These are phyloP conservation scores for Pantherophis vulpinus DNA, from an alignment of 2,797 vertebrate genomes.

Conservation along the genomic window DNA sequence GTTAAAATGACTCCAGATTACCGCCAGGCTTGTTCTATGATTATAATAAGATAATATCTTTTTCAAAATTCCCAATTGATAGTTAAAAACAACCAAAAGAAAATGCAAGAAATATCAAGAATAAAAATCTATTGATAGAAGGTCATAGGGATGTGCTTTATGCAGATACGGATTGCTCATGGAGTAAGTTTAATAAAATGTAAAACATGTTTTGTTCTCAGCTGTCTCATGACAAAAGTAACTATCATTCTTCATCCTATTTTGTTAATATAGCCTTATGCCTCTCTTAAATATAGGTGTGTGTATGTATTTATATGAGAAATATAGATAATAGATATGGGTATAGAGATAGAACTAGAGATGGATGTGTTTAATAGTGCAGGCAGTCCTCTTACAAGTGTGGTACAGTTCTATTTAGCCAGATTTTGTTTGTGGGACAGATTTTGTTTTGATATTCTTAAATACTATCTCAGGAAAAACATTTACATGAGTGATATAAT, in stretches of 20 bases:
- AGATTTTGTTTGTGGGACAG: neutral
- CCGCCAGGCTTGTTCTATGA: neutral
- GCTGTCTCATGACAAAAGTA: slow-evolving; percentile 32
- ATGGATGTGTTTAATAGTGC: neutral
- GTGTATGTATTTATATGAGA: neutral
- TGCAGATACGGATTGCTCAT: neutral
- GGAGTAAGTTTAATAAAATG: slow-evolving; percentile 37
- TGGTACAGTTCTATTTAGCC: neutral
- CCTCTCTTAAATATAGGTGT: neutral
- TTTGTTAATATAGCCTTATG: neutral
- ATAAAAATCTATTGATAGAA: neutral
- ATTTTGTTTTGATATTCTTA: slow-evolving; percentile 63
- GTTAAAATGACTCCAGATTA: neutral
- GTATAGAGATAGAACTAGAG: neutral
- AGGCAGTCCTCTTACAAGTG: neutral
- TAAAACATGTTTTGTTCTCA: slow-evolving; percentile 17
- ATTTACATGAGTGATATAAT: slow-evolving; percentile 71
- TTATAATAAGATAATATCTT: neutral
- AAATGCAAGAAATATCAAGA: neutral
- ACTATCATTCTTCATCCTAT: neutral
- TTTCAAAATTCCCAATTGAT: neutral
- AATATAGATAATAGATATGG: neutral
- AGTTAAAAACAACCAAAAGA: slow-evolving; percentile 15
- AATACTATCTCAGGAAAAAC: slow-evolving; percentile 63
- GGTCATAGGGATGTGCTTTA: neutral